A percentile compares a stretch with the other conserved stretches of the same genome.
Evolutionary conservation across 2,113 vertebrate species (phyloP).

Genomic region (Pelvicachromis taeniatus): DNA sequence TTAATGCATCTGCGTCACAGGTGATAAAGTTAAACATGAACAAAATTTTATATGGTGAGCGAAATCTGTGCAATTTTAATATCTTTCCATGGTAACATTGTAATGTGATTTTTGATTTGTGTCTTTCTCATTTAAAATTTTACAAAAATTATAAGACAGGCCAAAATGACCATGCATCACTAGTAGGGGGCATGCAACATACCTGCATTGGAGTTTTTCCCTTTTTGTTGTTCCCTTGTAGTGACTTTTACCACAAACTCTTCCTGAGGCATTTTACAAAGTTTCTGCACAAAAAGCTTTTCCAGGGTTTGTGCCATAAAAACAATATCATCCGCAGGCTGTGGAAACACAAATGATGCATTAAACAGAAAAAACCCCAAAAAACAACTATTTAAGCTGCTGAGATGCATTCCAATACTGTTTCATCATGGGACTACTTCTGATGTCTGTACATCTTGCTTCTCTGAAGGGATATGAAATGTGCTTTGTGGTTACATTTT

Average conservation of each 20-base stretch:
- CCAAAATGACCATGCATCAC: not conserved
- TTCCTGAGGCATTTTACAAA: conserved; percentile 84
- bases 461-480: not conserved
- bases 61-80: not conserved
- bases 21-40: not conserved
- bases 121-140: not conserved
- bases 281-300: conserved; percentile 84
- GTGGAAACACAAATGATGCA: conserved; percentile 19
- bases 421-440: not conserved
- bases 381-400: not conserved
- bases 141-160: not conserved
- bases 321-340: conserved; percentile 90
- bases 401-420: not conserved
- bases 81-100: not conserved
- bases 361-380: no score
- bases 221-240: conserved; percentile 74
- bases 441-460: not conserved
- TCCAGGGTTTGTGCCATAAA: conserved; percentile 90
- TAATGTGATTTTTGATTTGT: not conserved
- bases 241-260: conserved; percentile 68
- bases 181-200: not conserved
- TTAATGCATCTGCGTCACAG: conserved; percentile 41
- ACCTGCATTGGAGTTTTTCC: conserved; percentile 56
- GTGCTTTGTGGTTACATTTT: not conserved
- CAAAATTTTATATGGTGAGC: not conserved